phyloP scores from a whole-genome alignment of 1,140 invertebrate species.

The Hypsibius dujardini region DNA sequence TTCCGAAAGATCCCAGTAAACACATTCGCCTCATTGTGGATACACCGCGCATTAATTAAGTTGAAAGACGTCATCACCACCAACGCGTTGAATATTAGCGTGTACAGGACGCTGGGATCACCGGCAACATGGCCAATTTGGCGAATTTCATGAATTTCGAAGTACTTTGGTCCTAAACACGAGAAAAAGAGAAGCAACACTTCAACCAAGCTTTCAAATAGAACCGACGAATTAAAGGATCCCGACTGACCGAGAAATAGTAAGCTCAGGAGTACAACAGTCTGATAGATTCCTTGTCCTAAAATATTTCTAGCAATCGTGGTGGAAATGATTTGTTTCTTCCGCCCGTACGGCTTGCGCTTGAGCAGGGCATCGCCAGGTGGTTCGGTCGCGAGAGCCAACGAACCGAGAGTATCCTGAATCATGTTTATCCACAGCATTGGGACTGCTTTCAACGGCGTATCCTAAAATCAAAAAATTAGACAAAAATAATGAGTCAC shows the following conservation, averaged over 20 bases:
- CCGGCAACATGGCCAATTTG: background rate
- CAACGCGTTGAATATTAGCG: background rate
- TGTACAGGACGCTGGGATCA: background rate
- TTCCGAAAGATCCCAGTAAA: background rate
- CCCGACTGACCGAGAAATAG: background rate
- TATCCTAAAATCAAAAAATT: conserved; percentile 55
- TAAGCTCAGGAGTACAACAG: background rate
- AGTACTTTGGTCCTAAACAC: conserved; percentile 4
- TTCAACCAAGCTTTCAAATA: background rate
- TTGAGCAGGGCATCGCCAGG: conserved; percentile 47
- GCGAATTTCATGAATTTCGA: background rate
- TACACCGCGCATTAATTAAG: conserved; percentile 8
- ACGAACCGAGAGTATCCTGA: conserved; percentile 97
- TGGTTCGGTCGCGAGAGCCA: conserved; percentile 98
- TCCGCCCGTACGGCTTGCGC: conserved; percentile 3
- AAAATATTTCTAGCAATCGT: conserved; percentile 1
- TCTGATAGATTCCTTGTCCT: conserved; percentile 4
- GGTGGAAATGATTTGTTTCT: background rate
- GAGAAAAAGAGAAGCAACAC: background rate
- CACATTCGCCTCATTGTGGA: conserved; percentile 12
- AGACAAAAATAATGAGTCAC: too few relatives aligned
- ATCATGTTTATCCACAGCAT: conserved; percentile 99
- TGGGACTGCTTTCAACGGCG: conserved; percentile 98
- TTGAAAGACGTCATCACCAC: conserved; percentile 16
- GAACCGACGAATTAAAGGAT: background rate